Evolutionary conservation across 2,888 invertebrate species (phyloP), one percentile per base, ranked within the genome.

Genomic region (Xestia c-nigrum): DNA sequence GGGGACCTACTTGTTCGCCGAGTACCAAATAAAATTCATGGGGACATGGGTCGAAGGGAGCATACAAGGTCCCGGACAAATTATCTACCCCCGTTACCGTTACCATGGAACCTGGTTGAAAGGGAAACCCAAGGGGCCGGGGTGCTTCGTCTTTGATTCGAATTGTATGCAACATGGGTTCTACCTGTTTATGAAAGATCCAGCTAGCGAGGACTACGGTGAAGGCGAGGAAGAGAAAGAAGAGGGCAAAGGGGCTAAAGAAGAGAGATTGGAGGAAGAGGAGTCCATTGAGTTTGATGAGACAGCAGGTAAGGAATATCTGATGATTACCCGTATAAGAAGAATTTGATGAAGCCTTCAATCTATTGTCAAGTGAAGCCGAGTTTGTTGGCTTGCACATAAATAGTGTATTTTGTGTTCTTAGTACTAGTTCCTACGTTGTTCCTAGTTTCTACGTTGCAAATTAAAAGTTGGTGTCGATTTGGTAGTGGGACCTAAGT

Each of bases 81-180:
- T 98, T 4, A 97, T 98, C 69, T 97, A 98, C 86, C 97, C 97
- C 0, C 94, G 97, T 14, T 97, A 97, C 74, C 97, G 98, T 5
- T 98, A 97, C 87, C 98, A 98, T 88, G 98, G 98, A 0, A 97
- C 95, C 10, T 98, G 98, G 98, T 95, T 97, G 74, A 97, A 97
- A 80, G 97, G 98, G 55, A 96, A 97, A 91, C 98, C 98, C 0
- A 97, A 97, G 87, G 98, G 98, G 0, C 97, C 97, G 0, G 98
- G 98, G 0, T 98, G 98, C 76, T 98, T 98, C 88, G 97, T 97
- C 5, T 98, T 98, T 87, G 97, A 98, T 83, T 97, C 97, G n/a
- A 97, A 97, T 81, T 98, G 97, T 85, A 98, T 98, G 97, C 97
- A 98, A 85, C 98, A 98, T 87, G 98, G 98, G 0, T 98, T 98